Base-by-base conservation (phyloP, 2,888 invertebrate species). In the Therioaphis trifolii region DNA sequence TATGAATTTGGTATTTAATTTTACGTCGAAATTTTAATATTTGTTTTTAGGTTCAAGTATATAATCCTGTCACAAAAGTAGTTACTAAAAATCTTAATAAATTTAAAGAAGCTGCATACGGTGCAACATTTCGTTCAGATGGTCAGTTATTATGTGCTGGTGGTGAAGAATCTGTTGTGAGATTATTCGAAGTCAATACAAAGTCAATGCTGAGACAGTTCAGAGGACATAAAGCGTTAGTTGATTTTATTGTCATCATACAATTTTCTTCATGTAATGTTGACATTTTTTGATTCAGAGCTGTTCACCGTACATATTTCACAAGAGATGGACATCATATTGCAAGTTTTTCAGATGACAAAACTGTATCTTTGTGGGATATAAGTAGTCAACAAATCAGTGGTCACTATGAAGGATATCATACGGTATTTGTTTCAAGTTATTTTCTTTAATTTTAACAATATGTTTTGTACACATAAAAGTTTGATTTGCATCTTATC, bases 281-380 rank as follows among this genome's bases (percentile, higher is more conserved):
- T 49, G 0, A 4, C 29, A 46, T 63, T 58, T 46, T 35, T 75
- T 49, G 29, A 85, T 88, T 66, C 87, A 91, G 91, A 40, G 88
- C 91, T n/a, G 92, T 95, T 0, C 96, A 96, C 88, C 91, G 96
- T 85, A 93, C 94, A 85, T 93, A 92, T 87, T 98, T 98, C 88
- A 92, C 95, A 24, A 91, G 92, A 49, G 94, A 95, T 87, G 93
- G 94, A 87, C 89, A 93, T 18, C 94, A 94, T 86, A 91, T 98
- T 61, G 91, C 94, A 2, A 96, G 96, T 87, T 97, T 95, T 88
- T 95, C 96, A 3, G 97, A 98, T 90, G 98, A 98, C 88, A 96
- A 95, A 89, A 92, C 93, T 9, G 93, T 95, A 7, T 91, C 92
- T 85, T 87, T 97, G n/a, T 98, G 97, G 97, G 98, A 98, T 88